phyloP scores from a whole-genome alignment of 2,797 vertebrate species.

The Argentina silus region DNA sequence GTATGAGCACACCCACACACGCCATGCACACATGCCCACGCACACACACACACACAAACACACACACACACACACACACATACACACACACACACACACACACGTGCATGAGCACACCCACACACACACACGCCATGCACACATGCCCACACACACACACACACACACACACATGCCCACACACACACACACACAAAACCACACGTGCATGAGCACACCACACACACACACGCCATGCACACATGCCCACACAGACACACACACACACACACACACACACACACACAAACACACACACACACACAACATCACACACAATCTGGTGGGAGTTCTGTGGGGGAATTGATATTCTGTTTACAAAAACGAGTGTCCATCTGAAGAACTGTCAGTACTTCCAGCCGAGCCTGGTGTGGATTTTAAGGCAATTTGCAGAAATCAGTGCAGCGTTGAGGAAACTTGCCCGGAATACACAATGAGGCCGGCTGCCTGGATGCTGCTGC shows the following conservation, averaged over 20 bases:
- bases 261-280: background rate
- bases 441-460: background rate
- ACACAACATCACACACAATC: constrained; percentile 15
- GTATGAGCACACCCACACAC: no score
- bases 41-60: background rate
- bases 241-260: background rate
- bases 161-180: background rate
- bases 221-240: background rate
- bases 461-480: constrained; percentile 24
- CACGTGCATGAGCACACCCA: background rate
- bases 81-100: background rate
- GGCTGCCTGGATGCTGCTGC: background rate
- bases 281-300: no score
- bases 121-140: no score
- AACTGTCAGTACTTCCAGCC: constrained; percentile 7
- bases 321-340: constrained; percentile 27
- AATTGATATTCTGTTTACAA: background rate
- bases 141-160: background rate
- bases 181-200: background rate
- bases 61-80: background rate
- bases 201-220: no score
- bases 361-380: background rate
- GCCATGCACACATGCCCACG: background rate
- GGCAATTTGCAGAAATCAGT: constrained; percentile 42
- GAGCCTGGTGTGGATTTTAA: constrained; percentile 4